phyloP scores from a whole-genome alignment of 2,797 vertebrate species.

The Muraenolepis orangiensis region DNA sequence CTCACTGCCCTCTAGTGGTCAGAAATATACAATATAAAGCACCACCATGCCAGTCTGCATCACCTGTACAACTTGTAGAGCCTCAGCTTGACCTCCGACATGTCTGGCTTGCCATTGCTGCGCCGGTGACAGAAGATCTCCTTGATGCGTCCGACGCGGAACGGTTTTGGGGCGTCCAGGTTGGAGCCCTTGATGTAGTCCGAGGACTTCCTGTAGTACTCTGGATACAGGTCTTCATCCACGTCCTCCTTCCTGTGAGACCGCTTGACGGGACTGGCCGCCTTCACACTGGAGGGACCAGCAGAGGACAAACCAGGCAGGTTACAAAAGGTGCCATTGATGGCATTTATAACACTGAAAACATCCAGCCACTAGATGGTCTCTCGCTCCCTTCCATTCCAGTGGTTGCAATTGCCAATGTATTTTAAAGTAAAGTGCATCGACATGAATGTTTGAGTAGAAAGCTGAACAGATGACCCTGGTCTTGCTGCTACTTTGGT shows the following conservation, averaged over 20 bases:
- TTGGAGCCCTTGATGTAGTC: conserved; percentile 99
- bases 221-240: conserved; percentile 90
- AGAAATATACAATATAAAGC: not conserved
- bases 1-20: not conserved
- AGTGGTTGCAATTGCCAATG: too few species aligned
- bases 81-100: conserved; percentile 81
- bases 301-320: too few species aligned
- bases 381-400: too few species aligned
- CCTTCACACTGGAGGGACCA: conserved; percentile 75
- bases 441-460: too few species aligned
- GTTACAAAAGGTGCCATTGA: too few species aligned
- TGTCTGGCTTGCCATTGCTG: conserved; percentile 81
- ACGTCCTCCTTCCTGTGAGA: conserved; percentile 87
- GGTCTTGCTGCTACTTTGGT: too few species aligned
- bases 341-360: too few species aligned
- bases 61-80: conserved; percentile 94
- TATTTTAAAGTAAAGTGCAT: too few species aligned
- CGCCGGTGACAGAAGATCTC: conserved; percentile 87
- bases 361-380: too few species aligned
- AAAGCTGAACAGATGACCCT: too few species aligned
- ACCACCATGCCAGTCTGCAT: not conserved
- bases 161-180: conserved; percentile 87
- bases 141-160: conserved; percentile 86
- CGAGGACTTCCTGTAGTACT: conserved; percentile 94
- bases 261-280: conserved; percentile 85